phyloP scores from a whole-genome alignment of 2,888 invertebrate genomes.

The Steromphala cineraria region DNA sequence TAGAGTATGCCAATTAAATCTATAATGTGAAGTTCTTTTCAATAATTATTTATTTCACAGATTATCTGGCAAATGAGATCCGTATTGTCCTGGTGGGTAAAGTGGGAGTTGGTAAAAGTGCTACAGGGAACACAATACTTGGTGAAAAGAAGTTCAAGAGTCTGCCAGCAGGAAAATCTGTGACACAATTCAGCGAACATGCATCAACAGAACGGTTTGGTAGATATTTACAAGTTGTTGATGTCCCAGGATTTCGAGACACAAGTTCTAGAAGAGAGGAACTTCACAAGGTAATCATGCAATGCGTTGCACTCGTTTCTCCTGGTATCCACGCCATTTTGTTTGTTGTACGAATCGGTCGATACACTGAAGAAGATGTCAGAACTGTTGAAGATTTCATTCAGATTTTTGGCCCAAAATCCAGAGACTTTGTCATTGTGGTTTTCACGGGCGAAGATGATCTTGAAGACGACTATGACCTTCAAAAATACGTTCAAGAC shows the following conservation, averaged over 20 bases:
- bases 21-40: too few relatives aligned
- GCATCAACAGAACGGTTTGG: neutral
- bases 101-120: neutral
- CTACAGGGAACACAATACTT: neutral
- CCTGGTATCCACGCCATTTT: neutral
- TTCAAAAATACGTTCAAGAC: neutral
- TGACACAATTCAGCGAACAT: neutral
- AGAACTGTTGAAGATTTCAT: neutral
- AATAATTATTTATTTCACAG: neutral
- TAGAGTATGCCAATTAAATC: too few relatives aligned
- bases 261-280: neutral
- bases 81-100: neutral
- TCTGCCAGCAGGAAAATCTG: neutral
- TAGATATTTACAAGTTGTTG: neutral
- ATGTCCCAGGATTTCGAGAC: neutral
- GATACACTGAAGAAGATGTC: neutral
- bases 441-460: neutral
- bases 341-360: neutral
- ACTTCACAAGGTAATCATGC: neutral
- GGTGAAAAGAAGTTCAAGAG: neutral
- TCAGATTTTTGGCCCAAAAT: neutral
- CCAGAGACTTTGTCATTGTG: neutral
- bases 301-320: neutral
- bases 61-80: neutral
- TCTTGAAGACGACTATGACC: neutral